phyloP scores from a whole-genome alignment of 2,888 invertebrate species.

The Melangyna quadrimaculata region DNA sequence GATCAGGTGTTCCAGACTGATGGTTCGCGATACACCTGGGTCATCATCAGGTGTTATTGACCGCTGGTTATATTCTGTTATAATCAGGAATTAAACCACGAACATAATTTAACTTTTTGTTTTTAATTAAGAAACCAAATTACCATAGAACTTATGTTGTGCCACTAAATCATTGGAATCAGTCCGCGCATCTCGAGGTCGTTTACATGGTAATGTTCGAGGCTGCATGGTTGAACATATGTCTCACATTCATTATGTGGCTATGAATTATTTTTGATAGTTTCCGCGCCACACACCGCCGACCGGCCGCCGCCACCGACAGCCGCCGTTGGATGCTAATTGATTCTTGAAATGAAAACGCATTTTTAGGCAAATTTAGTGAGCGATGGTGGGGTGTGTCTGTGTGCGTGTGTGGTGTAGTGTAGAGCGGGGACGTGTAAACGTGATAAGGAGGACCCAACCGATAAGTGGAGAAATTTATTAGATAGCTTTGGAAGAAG shows the following conservation, averaged over 20 bases:
- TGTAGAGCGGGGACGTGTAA: slow-evolving; percentile 6
- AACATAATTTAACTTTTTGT: neutral
- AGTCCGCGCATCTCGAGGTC: slow-evolving; percentile 49
- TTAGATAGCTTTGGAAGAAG: slow-evolving; percentile 16
- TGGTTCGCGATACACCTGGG: slow-evolving; percentile 27
- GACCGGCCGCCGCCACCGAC: slow-evolving; percentile 31
- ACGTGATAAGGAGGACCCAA: slow-evolving; percentile 30
- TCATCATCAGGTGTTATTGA: slow-evolving; percentile 32
- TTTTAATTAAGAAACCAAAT: slow-evolving; percentile 68
- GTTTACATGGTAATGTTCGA: slow-evolving; percentile 59
- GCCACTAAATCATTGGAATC: slow-evolving; percentile 65
- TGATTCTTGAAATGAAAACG: slow-evolving; percentile 61
- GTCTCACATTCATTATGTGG: slow-evolving; percentile 63
- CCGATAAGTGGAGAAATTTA: slow-evolving; percentile 61
- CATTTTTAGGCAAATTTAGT: slow-evolving; percentile 65
- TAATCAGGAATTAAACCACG: slow-evolving; percentile 28
- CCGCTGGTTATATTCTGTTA: slow-evolving; percentile 3
- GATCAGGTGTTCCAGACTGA: slow-evolving; percentile 61
- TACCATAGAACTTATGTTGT: slow-evolving; percentile 56
- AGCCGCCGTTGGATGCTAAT: slow-evolving; percentile 66
- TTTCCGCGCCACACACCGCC: slow-evolving; percentile 20
- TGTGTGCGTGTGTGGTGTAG: neutral
- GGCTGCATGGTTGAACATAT: slow-evolving; percentile 60
- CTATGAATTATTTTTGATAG: slow-evolving; percentile 59
- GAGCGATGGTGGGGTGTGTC: slow-evolving; percentile 22